A percentile compares a stretch with the other conserved stretches of the same genome.
These are phyloP conservation scores for Zaprionus vittiger DNA, from an alignment of 1,140 invertebrate genomes.

Conservation along the genomic window DNA sequence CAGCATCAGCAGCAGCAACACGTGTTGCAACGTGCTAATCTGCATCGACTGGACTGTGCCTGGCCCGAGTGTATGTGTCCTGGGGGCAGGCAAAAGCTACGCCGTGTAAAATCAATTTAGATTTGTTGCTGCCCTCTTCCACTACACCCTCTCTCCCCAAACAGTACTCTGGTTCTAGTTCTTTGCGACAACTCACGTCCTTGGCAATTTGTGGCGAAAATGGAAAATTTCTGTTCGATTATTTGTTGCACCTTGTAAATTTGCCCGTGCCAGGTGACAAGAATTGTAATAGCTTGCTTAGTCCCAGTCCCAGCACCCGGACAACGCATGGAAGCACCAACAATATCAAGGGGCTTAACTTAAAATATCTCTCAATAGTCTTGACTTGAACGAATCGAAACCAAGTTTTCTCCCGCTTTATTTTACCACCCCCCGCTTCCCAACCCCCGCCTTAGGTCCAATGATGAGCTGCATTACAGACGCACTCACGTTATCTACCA, in stretches of 20 bases:
- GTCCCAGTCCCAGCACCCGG: slow-evolving; percentile 18
- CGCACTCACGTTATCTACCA: slow-evolving; percentile 64
- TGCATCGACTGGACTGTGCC: slow-evolving; percentile 33
- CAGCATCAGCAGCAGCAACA: slow-evolving; percentile 51
- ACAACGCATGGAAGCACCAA: not conserved
- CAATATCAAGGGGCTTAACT: not conserved
- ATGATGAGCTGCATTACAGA: slow-evolving; percentile 4
- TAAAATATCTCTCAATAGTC: not conserved
- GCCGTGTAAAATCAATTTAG: slow-evolving; percentile 75
- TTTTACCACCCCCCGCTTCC: not conserved
- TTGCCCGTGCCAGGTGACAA: slow-evolving; percentile 70
- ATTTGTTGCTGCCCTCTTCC: slow-evolving; percentile 27
- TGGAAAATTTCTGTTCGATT: slow-evolving; percentile 83
- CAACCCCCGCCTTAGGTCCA: not conserved
- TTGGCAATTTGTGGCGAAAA: slow-evolving; percentile 76
- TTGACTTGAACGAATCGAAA: not conserved
- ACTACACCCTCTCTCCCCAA: not conserved
- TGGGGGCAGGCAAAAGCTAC: slow-evolving; percentile 54
- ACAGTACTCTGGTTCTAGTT: not conserved
- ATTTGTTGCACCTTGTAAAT: slow-evolving; percentile 74
- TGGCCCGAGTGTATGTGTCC: slow-evolving; percentile 55
- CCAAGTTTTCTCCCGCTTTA: not conserved
- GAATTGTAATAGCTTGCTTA: slow-evolving; percentile 79
- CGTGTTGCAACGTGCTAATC: slow-evolving; percentile 73
- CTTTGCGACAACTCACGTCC: slow-evolving; percentile 58